Evolutionary conservation across 2,797 vertebrate genomes (phyloP), one percentile per base, ranked within the genome.

Genomic region (Microhierax caerulescens): DNA sequence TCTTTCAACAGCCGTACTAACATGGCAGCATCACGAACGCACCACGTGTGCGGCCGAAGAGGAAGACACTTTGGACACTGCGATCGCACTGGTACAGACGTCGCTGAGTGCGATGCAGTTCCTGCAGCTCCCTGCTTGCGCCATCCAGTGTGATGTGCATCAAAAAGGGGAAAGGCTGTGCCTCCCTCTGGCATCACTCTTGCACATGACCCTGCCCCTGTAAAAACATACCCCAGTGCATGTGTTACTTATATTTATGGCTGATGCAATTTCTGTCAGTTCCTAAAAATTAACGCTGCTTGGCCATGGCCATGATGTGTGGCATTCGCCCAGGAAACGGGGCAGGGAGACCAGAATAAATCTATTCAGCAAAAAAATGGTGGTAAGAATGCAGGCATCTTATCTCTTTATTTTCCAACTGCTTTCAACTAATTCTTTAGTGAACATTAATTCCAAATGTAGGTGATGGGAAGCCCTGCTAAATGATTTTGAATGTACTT

Each of bases 101-200:
- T 37, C 2, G 4, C 2, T 53, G 28, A 22, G 14, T 6, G 41
- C 0, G 3, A 34, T 14, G 45, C 45, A 39, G 39, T 28, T 47
- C 60, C 60, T 50, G 54, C 48, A 25, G 48, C 25, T 60, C 47
- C 39, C 30, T 3, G 2, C 18, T 11, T 53, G 45, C 30, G n/a
- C 27, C 45, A 4, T 12, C 37, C 2, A 3, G 30, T 12, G 17
- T 10, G 50, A 57, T 0, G 1, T 23, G n/a, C 5, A 8, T 43
- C 61, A 74, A 54, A 28, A 61, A 18, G 19, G 30, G 11, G 39
- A 41, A 36, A 61, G 36, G 54, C 48, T 61, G 16, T 15, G 16
- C 54, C 60, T 67, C 34, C 39, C 22, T 24, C 75, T 61, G 19
- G 41, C 41, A 36, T 21, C 32, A 25, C 32, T 6, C 23, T 48